These are phyloP conservation scores for Helicoverpa armigera DNA, from an alignment of 1,140 invertebrate species.

Conservation along the genomic window DNA sequence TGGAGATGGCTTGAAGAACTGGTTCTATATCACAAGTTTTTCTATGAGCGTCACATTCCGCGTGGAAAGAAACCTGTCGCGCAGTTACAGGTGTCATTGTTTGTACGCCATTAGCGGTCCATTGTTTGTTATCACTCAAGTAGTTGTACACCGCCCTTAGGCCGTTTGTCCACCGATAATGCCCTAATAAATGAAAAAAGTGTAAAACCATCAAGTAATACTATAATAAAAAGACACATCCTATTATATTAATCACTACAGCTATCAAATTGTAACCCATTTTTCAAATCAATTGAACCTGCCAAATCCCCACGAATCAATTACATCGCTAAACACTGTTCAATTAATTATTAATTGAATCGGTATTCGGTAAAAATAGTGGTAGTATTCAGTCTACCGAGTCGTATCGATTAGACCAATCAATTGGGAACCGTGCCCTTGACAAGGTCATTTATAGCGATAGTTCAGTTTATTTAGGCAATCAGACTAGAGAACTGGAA, in stretches of 20 bases:
- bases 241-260: neutral
- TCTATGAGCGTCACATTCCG: no score
- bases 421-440: conserved; percentile 16
- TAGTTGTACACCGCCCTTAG: no score
- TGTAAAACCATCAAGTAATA: no score
- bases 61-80: no score
- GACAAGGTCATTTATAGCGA: conserved; percentile 29
- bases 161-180: no score
- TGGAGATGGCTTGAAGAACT: no score
- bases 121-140: no score
- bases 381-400: conserved; percentile 2
- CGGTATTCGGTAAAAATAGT: conserved; percentile 16
- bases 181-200: no score
- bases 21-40: no score
- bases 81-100: no score
- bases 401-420: conserved; percentile 26
- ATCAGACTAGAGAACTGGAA: neutral
- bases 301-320: neutral
- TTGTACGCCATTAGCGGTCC: no score
- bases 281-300: neutral
- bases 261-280: neutral
- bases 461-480: conserved; percentile 7
- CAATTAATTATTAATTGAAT: conserved; percentile 32
- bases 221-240: neutral
- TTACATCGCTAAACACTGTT: conserved; percentile 20